A percentile compares a stretch with the other conserved stretches of the same genome.
Conservation (phyloP, 2,888 invertebrate species). For the Sphecodes monilicornis region DNA sequence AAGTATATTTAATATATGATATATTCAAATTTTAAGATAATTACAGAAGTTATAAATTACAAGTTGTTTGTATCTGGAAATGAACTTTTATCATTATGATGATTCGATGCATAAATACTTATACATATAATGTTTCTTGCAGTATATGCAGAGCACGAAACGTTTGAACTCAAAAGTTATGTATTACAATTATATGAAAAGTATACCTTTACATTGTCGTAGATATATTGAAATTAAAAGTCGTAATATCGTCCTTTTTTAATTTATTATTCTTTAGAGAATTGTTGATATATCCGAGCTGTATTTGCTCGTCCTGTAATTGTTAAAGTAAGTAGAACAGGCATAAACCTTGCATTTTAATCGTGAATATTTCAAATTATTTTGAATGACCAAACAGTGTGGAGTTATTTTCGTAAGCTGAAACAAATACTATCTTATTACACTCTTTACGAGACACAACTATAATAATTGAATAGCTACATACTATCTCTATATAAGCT, state of each 20-base stretch:
- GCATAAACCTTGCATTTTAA: background rate
- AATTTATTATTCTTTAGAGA: background rate
- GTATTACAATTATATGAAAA: background rate
- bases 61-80: background rate
- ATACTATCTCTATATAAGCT: background rate
- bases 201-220: background rate
- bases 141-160: background rate
- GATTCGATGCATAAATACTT: background rate
- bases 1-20: background rate
- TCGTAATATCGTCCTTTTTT: background rate
- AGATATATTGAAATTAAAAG: background rate
- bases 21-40: background rate
- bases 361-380: background rate
- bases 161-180: background rate
- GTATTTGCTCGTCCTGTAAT: background rate
- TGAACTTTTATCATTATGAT: background rate
- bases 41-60: background rate
- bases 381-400: background rate
- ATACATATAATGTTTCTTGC: constrained; percentile 7
- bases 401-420: constrained; percentile 2
- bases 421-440: constrained; percentile 1
- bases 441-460: background rate
- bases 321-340: background rate
- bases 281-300: background rate
- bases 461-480: background rate